Percentiles rank a stretch among this genome's conserved stretches.
These are phyloP conservation scores for Amniataba percoides DNA, from an alignment of 2,797 vertebrate genomes.

Conservation along the genomic window DNA sequence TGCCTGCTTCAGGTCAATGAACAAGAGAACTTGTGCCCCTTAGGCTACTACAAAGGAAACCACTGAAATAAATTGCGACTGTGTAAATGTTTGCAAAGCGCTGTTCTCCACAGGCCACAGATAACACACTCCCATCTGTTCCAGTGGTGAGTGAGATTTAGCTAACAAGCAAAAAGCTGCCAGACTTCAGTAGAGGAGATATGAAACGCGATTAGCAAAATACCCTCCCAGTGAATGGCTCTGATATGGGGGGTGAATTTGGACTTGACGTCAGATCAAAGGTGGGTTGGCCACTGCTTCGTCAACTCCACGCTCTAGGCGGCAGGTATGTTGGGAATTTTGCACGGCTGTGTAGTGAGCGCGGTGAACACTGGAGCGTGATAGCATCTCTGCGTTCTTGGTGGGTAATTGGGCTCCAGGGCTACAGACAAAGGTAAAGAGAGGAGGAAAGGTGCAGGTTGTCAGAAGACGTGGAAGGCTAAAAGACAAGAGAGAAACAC, in stretches of 20 bases:
- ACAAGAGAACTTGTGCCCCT: slow-evolving; percentile 31
- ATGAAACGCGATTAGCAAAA: slow-evolving; percentile 57
- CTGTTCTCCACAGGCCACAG: slow-evolving; percentile 33
- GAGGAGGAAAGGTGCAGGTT: slow-evolving; percentile 61
- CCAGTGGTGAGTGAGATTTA: slow-evolving; percentile 45
- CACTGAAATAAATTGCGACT: slow-evolving; percentile 41
- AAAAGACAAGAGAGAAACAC: slow-evolving; percentile 49
- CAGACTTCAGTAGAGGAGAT: slow-evolving; percentile 41
- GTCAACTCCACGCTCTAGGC: slow-evolving; percentile 56
- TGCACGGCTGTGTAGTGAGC: slow-evolving; percentile 43
- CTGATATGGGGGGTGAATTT: slow-evolving; percentile 50
- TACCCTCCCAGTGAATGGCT: slow-evolving; percentile 30
- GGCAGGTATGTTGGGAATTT: slow-evolving; percentile 70
- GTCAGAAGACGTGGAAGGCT: slow-evolving; percentile 50
- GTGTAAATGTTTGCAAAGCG: slow-evolving; percentile 57
- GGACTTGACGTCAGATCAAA: slow-evolving; percentile 62
- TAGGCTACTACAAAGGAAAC: slow-evolving; percentile 44
- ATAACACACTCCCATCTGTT: slow-evolving; percentile 45
- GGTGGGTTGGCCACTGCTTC: slow-evolving; percentile 39
- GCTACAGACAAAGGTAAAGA: slow-evolving; percentile 57
- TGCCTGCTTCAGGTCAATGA: slow-evolving; percentile 60
- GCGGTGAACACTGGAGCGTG: slow-evolving; percentile 67
- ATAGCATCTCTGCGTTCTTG: slow-evolving; percentile 78
- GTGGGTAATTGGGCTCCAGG: slow-evolving; percentile 79
- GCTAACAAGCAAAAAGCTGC: slow-evolving; percentile 51